phyloP scores from a whole-genome alignment of 2,888 invertebrate genomes.

The Apodemia hepburni region DNA sequence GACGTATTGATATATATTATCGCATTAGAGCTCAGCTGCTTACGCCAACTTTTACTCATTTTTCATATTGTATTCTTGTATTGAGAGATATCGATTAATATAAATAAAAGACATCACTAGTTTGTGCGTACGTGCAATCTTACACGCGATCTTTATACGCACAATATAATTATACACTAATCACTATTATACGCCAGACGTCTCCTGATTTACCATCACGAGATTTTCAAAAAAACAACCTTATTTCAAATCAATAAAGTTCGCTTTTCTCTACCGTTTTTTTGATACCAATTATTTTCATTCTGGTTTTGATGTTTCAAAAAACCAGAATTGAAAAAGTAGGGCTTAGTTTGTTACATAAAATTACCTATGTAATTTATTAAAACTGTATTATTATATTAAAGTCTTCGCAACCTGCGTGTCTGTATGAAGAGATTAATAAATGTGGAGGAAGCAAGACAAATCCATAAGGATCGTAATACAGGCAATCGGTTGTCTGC shows the following conservation, averaged over 20 bases:
- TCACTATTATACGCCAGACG: conserved; percentile 29
- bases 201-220: neutral
- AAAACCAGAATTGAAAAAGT: neutral
- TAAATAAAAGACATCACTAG: conserved; percentile 39
- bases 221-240: neutral
- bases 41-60: too few relatives aligned
- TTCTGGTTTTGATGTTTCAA: neutral
- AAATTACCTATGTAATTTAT: too few relatives aligned
- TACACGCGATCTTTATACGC: conserved; percentile 43
- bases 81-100: conserved; percentile 26
- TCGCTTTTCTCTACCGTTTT: neutral
- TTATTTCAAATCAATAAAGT: conserved; percentile 12
- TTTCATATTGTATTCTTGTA: too few relatives aligned
- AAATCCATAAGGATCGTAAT: too few relatives aligned
- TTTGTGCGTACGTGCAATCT: conserved; percentile 48
- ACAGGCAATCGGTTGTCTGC: too few relatives aligned
- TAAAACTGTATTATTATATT: too few relatives aligned
- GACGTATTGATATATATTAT: too few relatives aligned
- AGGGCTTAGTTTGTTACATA: neutral
- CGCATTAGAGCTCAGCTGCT: too few relatives aligned
- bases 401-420: too few relatives aligned
- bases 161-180: conserved; percentile 32
- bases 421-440: too few relatives aligned
- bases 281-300: neutral
- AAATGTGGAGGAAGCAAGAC: too few relatives aligned